A percentile compares a stretch with the other conserved stretches of the same genome.
These are phyloP conservation scores for Embiotoca jacksoni DNA, from an alignment of 2,113 vertebrate genomes.

Conservation along the genomic window DNA sequence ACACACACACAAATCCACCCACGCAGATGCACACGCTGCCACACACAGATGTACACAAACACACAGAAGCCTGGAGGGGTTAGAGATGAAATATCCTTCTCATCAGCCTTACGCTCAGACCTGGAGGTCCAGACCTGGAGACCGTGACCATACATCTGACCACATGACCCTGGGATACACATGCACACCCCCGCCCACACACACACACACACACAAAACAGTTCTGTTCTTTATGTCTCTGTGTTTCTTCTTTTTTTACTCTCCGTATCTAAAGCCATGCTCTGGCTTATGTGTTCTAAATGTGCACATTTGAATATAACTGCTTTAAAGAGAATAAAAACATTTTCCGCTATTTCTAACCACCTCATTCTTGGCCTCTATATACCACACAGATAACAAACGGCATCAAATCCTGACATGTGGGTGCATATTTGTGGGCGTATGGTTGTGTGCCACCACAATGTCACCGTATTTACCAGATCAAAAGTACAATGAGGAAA, in stretches of 20 bases:
- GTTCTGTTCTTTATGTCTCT: not conserved
- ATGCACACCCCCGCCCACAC: not conserved
- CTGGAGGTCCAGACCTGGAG: slow-evolving; percentile 47
- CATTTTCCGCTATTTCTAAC: slow-evolving; percentile 16
- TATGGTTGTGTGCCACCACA: slow-evolving; percentile 69
- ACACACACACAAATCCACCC: not conserved
- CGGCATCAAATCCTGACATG: slow-evolving; percentile 63
- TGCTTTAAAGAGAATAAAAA: slow-evolving; percentile 37
- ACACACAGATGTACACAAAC: slow-evolving; percentile 20
- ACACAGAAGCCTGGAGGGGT: slow-evolving; percentile 47
- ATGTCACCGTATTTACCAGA: slow-evolving; percentile 73
- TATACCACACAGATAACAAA: slow-evolving; percentile 45
- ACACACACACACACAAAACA: slow-evolving; percentile 12
- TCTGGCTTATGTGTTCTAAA: slow-evolving; percentile 18
- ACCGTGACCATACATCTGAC: slow-evolving; percentile 66
- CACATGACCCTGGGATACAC: slow-evolving; percentile 48
- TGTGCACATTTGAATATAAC: slow-evolving; percentile 51
- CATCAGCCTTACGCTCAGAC: slow-evolving; percentile 67
- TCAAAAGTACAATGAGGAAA: slow-evolving; percentile 75
- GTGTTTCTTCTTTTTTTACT: slow-evolving; percentile 1
- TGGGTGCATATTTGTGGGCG: slow-evolving; percentile 69
- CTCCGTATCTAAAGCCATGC: slow-evolving; percentile 18
- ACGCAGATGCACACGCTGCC: slow-evolving; percentile 18
- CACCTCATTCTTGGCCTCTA: slow-evolving; percentile 50
- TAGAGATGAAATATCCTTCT: slow-evolving; percentile 71